Evolutionary conservation across 2,113 vertebrate species (phyloP).

Genomic region (Ammodytes dubius): DNA sequence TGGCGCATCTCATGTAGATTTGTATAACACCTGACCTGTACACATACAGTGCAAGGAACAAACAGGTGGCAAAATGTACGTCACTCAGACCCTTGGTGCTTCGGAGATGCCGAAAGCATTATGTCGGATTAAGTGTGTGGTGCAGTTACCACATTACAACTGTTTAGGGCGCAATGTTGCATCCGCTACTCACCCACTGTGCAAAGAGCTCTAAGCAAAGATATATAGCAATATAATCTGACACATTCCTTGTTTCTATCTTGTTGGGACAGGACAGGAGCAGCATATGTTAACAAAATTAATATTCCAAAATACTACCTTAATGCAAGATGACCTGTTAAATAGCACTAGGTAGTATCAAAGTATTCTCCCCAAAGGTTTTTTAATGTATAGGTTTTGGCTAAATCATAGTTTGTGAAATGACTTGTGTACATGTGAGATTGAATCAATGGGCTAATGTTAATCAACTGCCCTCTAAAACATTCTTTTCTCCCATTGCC

Average conservation of each 20-base stretch:
- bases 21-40: background rate
- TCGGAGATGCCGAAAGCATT: slow-evolving; percentile 4
- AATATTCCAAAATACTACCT: background rate
- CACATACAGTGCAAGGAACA: background rate
- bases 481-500: slow-evolving; percentile 27
- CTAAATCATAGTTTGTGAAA: background rate
- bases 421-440: slow-evolving; percentile 14
- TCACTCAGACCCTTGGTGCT: background rate
- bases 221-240: background rate
- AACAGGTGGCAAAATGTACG: background rate
- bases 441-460: slow-evolving; percentile 40
- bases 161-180: background rate
- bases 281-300: background rate
- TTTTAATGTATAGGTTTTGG: background rate
- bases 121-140: background rate
- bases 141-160: slow-evolving; percentile 12
- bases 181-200: background rate
- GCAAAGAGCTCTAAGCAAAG: background rate
- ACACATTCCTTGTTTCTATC: background rate
- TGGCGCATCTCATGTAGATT: background rate
- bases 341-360: background rate
- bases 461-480: slow-evolving; percentile 32
- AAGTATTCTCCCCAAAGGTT: background rate
- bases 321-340: background rate
- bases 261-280: background rate